Base-by-base conservation (phyloP, 2,797 vertebrate species). In the Tadarida brasiliensis region DNA sequence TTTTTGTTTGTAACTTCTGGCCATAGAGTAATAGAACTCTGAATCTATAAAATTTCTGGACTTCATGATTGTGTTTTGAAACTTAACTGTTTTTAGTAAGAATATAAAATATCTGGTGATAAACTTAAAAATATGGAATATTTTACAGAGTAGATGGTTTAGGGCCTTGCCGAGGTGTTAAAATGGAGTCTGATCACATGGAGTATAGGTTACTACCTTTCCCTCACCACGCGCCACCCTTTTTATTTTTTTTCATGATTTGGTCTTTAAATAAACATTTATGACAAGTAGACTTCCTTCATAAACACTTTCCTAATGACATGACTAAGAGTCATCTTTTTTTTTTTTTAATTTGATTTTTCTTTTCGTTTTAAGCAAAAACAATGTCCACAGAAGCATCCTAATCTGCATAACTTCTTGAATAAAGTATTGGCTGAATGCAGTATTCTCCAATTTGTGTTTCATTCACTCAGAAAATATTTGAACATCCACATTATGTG, bases 31-130 rank as follows among this genome's bases (percentile, higher is more conserved):
- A 65, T 90, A 73, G 17, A 94, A 92, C 35, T 73, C 90, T 89
- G 82, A 78, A 70, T 12, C 11, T 83, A 3, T 51, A 87, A 87
- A 83, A 74, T 80, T 81, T 91, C 81, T 65, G 59, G 26, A 82
- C 94, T 97, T 91, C 59, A 30, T 92, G 24, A 94, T 87, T 67
- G 11, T 78, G 12, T 91, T 96, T 81, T 93, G 92, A 87, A 83
- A 70, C 22, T 76, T 81, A 74, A 74, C 2, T 56, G 77, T 90
- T 92, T 81, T 83, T 39, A 70, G 11, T 87, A 93, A 93, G 63
- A 87, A 51, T 80, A 35, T 84, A 26, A 96, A 78, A 59, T 49
- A 51, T 80, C 30, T 80, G 26, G 49, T 92, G 93, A 71, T 90
- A 93, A 84, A 91, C n/a, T 77, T 85, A 67, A 67, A 93, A 93